Evolutionary conservation across 2,797 vertebrate species (phyloP), one percentile per base, ranked within the genome.

Genomic region (Urocyon cinereoargenteus): DNA sequence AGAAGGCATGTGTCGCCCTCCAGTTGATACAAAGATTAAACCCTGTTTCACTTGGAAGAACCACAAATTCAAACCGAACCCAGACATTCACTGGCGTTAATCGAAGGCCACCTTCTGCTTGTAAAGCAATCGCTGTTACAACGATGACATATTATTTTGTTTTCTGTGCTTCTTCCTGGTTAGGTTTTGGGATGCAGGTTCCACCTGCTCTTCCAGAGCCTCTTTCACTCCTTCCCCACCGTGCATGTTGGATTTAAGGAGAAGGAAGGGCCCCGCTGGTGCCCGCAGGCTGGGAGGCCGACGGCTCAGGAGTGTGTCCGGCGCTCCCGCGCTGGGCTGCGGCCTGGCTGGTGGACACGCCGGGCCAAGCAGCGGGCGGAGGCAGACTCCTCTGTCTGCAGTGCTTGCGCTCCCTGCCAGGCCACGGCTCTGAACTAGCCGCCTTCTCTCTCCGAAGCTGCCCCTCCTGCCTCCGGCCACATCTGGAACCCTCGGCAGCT

Each of bases 1-100:
- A 97, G 89, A 87, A 6, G n/a, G 57, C 95, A 98, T 75, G 51
- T 91, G 86, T 55, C 94, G 53, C 31, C 21, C 83, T 98, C 89
- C 89, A 91, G 36, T 72, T 53, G 94, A 91, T 86, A 57, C 85
- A 93, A 95, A 96, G 84, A 96, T 96, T 92, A 91, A 6, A 22
- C 68, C 45, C 86, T 31, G 93, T 96, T 97, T 98, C 31, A 0
- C 82, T 51, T n/a, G 59, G 95, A 97, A 96, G 93, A 96, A 79
- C 79, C 79, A 59, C 86, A 92, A 94, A 83, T 86, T 95, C 45
- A 78, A 36, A 55, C 6, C 82, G 87, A 97, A 94, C 81, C 94
- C 81, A 96, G 96, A 97, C 36, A 92, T 45, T 87, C 26, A 86
- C 12, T 64, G 34, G 22, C n/a, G 12, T 13, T 34, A 26, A 49